Evolutionary conservation across 1,140 invertebrate species (phyloP), one percentile per base, ranked within the genome.

Genomic region (Orius insidiosus): DNA sequence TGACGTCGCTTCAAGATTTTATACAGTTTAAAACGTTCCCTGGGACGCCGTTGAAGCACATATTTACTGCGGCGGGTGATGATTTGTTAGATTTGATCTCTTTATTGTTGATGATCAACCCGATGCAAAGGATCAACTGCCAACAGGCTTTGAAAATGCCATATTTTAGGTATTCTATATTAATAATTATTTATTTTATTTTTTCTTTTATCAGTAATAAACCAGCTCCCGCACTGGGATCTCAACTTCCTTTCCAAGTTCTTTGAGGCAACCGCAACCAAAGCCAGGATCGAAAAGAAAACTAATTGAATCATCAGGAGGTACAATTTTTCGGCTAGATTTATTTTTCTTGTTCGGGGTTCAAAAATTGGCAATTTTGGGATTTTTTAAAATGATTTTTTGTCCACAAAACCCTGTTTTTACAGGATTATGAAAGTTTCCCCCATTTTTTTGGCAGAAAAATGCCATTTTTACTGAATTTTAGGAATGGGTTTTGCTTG

Each of bases 51-150:
- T 61, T 96, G 14, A 78, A 82, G 46, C 77, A 92, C 54, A 94
- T 98, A 55, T n/a, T 99, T 58, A 93, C 86, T 32, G 95, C 95
- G 5, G 93, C 92, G 10, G 71, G 76, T 8, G 84, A 95, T 65
- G 94, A 98, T 68, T 66, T 97, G n/a, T 60, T 99, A 5, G 74
- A 82, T 52, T 62, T 99, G 31, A 66, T 98, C 42, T 72, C 76
- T 38, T n/a, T 70, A 35, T 66, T 96, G 43, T 68, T 98, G 1
- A 68, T 74, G 10, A 69, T 97, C 51, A 85, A 93, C 69, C 95
- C 95, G 4, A 61, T 81, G 1, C 76, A 78, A 41, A 71, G 95
- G 51, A 83, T 80, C 56, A 79, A 76, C 16, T 89, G 87, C 55
- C 76, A 78, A 18, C 73, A 83, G 55, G 81, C 80, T 1, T 62